Conservation (phyloP, 2,888 invertebrate genomes). For the Lobophora halterata region DNA sequence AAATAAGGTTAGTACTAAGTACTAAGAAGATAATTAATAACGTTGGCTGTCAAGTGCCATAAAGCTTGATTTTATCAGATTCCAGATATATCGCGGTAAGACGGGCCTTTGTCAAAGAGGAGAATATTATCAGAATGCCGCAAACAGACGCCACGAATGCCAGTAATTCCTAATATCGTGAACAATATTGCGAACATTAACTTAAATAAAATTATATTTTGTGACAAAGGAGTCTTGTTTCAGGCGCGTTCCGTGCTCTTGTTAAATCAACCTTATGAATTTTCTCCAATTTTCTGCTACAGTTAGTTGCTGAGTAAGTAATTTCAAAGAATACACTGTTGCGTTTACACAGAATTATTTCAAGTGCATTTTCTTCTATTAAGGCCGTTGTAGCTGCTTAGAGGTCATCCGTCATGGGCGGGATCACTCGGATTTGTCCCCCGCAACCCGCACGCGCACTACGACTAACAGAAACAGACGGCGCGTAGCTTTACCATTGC, state of each 20-base stretch:
- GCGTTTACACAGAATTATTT: too few species aligned
- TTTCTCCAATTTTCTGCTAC: neutral
- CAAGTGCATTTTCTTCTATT: too few species aligned
- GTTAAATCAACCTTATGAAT: constrained; percentile 3
- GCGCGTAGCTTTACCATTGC: too few species aligned
- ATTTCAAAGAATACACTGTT: too few species aligned
- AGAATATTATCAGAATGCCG: constrained; percentile 36
- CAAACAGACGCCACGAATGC: constrained; percentile 25
- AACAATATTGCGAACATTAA: constrained; percentile 31
- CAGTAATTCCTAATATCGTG: constrained; percentile 27
- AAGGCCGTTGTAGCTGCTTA: too few species aligned
- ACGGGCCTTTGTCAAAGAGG: constrained; percentile 35
- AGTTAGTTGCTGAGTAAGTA: too few species aligned
- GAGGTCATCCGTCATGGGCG: too few species aligned
- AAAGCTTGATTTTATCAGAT: constrained; percentile 31
- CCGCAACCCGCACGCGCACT: too few species aligned
- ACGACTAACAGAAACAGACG: too few species aligned
- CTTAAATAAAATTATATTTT: constrained; percentile 26
- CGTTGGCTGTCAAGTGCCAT: constrained; percentile 28
- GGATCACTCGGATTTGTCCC: too few species aligned
- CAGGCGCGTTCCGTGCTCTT: constrained; percentile 8
- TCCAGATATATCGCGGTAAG: constrained; percentile 18
- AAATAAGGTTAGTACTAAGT: too few species aligned
- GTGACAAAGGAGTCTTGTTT: constrained; percentile 19
- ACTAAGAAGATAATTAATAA: constrained; percentile 29